Percentiles rank a stretch among this genome's conserved stretches.
Evolutionary conservation across 1,140 invertebrate species (phyloP).

Genomic region (Hydropsyche tenuis): DNA sequence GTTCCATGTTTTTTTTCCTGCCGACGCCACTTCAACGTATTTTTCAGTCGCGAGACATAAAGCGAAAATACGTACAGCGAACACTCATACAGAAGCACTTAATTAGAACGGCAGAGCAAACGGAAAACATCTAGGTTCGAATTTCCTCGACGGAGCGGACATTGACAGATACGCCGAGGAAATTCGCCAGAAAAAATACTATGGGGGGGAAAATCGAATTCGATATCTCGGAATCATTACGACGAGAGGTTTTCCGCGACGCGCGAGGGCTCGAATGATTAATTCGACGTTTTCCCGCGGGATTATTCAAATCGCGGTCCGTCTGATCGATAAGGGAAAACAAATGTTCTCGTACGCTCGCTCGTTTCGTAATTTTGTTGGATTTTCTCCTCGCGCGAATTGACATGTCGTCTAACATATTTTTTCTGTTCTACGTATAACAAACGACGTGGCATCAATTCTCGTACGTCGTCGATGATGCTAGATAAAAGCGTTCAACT

Average conservation of each 20-base stretch:
- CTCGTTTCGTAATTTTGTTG: slow-evolving; percentile 9
- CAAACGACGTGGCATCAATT: too few species aligned
- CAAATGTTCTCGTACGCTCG: slow-evolving; percentile 24
- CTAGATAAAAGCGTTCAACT: not conserved
- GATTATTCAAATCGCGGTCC: slow-evolving; percentile 36
- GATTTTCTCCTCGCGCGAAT: not conserved
- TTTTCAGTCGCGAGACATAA: too few species aligned
- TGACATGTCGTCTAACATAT: not conserved
- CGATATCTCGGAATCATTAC: slow-evolving; percentile 9
- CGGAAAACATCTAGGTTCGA: too few species aligned
- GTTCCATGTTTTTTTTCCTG: too few species aligned
- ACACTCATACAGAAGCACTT: too few species aligned
- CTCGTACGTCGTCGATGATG: not conserved
- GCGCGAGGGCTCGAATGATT: slow-evolving; percentile 5
- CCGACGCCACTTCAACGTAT: too few species aligned
- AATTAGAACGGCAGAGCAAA: too few species aligned
- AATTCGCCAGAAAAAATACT: too few species aligned
- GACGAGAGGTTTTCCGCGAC: not conserved
- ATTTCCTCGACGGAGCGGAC: too few species aligned
- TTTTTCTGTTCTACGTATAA: not conserved
- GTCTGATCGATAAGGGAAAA: slow-evolving; percentile 33
- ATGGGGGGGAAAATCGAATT: not conserved
- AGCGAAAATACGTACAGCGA: too few species aligned
- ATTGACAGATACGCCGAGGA: too few species aligned
- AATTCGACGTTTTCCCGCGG: slow-evolving; percentile 29